phyloP scores from a whole-genome alignment of 2,113 vertebrate genomes.

The Corapipo altera region DNA sequence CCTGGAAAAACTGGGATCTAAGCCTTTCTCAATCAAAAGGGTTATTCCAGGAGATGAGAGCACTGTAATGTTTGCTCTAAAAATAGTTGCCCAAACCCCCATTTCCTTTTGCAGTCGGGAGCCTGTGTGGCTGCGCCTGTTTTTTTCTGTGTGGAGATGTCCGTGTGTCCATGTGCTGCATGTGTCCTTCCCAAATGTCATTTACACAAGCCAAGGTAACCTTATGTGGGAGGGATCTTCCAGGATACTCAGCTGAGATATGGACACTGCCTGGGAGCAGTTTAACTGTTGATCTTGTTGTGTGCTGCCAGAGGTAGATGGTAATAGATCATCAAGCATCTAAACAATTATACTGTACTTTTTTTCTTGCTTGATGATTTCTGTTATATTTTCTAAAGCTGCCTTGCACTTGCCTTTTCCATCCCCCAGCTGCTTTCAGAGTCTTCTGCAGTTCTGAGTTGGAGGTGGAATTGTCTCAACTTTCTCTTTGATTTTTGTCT shows the following conservation, averaged over 20 bases:
- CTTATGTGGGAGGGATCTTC: neutral
- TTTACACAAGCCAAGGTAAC: neutral
- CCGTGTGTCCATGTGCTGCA: neutral
- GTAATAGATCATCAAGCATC: neutral
- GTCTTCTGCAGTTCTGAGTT: neutral
- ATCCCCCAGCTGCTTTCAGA: neutral
- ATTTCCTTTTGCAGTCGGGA: neutral
- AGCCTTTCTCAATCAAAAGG: neutral
- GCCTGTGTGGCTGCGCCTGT: fast-evolving
- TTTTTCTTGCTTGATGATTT: neutral
- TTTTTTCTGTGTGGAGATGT: neutral
- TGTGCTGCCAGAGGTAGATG: neutral
- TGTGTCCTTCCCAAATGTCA: neutral
- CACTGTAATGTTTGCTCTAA: neutral
- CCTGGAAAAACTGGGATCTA: neutral
- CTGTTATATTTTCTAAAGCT: neutral
- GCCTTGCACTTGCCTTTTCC: neutral
- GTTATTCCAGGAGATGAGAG: neutral
- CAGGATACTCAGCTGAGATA: neutral
- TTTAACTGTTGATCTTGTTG: neutral
- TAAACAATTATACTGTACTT: neutral
- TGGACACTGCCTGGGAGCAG: neutral
- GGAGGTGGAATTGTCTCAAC: neutral
- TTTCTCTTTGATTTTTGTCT: constrained; percentile 20
- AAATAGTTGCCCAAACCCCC: neutral